Evolutionary conservation across 2,113 vertebrate species (phyloP).

Genomic region (Eonycteris spelaea): DNA sequence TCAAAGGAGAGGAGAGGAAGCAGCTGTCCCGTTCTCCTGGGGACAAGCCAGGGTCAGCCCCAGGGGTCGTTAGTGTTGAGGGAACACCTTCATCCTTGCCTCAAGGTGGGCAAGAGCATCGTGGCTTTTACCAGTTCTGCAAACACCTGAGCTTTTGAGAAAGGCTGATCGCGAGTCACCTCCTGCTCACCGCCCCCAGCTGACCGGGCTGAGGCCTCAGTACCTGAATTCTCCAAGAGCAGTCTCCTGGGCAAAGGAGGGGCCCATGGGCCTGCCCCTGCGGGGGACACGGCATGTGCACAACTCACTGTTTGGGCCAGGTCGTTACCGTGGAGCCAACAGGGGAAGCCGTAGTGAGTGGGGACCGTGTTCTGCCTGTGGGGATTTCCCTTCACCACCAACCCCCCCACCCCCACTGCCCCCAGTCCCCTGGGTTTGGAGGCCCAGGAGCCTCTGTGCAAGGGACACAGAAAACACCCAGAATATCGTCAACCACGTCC

Average conservation of each 20-base stretch:
- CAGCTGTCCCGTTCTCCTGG: not conserved
- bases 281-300: too few species aligned
- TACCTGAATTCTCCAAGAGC: fast-evolving
- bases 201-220: too few species aligned
- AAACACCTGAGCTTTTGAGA: not conserved
- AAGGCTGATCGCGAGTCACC: not conserved
- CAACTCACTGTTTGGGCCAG: fast-evolving
- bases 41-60: not conserved
- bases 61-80: fast-evolving
- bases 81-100: not conserved
- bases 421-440: not conserved
- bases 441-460: not conserved
- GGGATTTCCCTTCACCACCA: too few species aligned
- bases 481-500: too few species aligned
- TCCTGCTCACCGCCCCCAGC: fast-evolving
- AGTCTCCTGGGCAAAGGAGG: too few species aligned
- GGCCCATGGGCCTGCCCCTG: too few species aligned
- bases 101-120: fast-evolving
- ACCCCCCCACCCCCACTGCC: fast-evolving
- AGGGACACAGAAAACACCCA: not conserved
- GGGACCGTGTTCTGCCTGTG: fast-evolving
- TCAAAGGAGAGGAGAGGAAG: not conserved
- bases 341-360: fast-evolving
- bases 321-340: not conserved
- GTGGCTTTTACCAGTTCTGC: not conserved